phyloP scores from a whole-genome alignment of 2,888 invertebrate genomes.

The Sabellastarte sp. region DNA sequence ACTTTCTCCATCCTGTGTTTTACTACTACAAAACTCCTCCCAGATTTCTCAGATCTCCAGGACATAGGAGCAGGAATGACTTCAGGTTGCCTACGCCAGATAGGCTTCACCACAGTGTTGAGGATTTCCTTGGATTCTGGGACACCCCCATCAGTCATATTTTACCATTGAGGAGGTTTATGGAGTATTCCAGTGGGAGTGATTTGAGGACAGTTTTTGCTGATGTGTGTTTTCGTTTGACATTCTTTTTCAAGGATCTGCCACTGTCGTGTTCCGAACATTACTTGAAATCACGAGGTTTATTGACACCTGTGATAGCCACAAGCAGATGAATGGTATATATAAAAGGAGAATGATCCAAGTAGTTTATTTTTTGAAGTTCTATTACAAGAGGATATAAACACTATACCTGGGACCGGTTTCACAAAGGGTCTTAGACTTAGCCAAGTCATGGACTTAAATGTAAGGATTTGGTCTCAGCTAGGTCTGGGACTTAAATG shows the following conservation, averaged over 20 bases:
- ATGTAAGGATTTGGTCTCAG: too few relatives aligned
- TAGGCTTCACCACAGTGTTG: constrained; percentile 59
- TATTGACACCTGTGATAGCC: too few relatives aligned
- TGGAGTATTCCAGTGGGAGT: constrained; percentile 2
- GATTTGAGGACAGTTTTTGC: background rate
- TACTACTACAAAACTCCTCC: constrained; percentile 59
- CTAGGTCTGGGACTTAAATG: too few relatives aligned
- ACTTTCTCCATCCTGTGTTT: constrained; percentile 61
- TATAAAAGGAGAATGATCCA: background rate
- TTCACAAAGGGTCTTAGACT: too few relatives aligned
- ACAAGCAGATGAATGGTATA: background rate
- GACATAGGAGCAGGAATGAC: too few relatives aligned
- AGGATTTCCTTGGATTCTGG: constrained; percentile 61
- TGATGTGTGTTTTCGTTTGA: background rate
- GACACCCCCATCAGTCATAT: constrained; percentile 55
- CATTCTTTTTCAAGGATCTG: background rate
- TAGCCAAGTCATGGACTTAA: too few relatives aligned
- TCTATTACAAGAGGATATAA: too few relatives aligned
- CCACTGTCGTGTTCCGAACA: too few relatives aligned
- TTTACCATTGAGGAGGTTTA: constrained; percentile 53
- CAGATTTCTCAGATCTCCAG: too few relatives aligned
- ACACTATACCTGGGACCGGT: too few relatives aligned
- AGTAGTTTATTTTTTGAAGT: background rate
- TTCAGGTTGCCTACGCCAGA: constrained; percentile 48
- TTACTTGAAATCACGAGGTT: too few relatives aligned